Percentiles rank a stretch among this genome's conserved stretches.
These are phyloP conservation scores for Pinna nobilis DNA, from an alignment of 1,140 invertebrate genomes.

Conservation along the genomic window DNA sequence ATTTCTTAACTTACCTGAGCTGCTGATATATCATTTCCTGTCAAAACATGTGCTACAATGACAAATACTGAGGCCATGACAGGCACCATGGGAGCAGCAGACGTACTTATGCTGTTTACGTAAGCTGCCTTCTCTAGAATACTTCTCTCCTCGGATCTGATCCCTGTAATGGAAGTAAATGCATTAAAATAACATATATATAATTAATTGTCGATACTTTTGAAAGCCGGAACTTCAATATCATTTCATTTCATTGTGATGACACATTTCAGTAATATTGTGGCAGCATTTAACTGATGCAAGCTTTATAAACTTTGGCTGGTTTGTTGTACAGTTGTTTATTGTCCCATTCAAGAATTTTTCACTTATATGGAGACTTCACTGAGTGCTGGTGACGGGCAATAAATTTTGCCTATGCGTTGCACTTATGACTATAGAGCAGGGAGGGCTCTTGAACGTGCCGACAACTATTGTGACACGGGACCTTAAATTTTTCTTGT, in stretches of 20 bases:
- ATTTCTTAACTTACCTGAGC: conserved; percentile 79
- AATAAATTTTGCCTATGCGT: not conserved
- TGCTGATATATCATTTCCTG: conserved; percentile 79
- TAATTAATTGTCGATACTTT: no score
- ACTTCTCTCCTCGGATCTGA: conserved; percentile 77
- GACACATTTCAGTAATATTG: no score
- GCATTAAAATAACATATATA: no score
- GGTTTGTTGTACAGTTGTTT: no score
- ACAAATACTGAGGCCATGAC: conserved; percentile 80
- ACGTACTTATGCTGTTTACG: conserved; percentile 80
- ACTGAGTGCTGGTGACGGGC: no score
- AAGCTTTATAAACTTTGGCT: no score
- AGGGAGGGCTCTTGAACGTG: not conserved
- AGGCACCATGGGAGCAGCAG: conserved; percentile 80
- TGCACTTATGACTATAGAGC: not conserved
- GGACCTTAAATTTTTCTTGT: no score
- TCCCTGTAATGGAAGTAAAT: conserved; percentile 76
- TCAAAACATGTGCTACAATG: conserved; percentile 80
- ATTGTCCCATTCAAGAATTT: no score
- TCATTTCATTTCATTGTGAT: no score
- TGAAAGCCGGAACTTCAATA: not conserved
- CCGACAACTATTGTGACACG: not conserved
- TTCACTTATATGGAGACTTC: no score
- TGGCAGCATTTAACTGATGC: no score
- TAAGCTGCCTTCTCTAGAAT: conserved; percentile 79